Percentiles rank a stretch among this genome's conserved stretches.
Evolutionary conservation across 1,140 invertebrate genomes (phyloP).

Genomic region (Heliconius himera): DNA sequence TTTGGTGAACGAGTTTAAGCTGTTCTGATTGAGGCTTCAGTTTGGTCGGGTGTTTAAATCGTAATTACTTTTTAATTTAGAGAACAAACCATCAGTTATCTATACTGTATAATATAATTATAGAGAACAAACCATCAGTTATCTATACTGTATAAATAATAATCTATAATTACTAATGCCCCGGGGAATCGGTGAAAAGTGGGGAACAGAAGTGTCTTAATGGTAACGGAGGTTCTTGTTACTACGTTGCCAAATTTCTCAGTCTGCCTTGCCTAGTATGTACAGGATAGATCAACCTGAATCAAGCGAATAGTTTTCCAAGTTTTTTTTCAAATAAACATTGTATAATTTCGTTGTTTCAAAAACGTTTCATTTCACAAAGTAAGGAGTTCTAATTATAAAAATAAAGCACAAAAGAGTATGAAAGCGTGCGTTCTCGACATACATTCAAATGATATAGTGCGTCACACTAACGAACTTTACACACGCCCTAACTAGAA

Average conservation of each 20-base stretch:
- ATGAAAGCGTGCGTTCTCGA: slow-evolving; percentile 31
- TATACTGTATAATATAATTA: too few species aligned
- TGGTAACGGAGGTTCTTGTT: too few species aligned
- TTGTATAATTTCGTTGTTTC: neutral
- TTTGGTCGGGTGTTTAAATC: neutral
- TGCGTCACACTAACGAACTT: slow-evolving; percentile 29
- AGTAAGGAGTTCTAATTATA: slow-evolving; percentile 23
- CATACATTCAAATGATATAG: slow-evolving; percentile 30
- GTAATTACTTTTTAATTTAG: neutral
- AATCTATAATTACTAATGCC: too few species aligned
- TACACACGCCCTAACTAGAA: slow-evolving; percentile 25
- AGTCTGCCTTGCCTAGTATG: too few species aligned
- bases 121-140: too few species aligned
- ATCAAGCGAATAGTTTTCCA: too few species aligned
- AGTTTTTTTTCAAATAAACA: neutral
- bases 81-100: too few species aligned
- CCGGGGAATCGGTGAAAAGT: too few species aligned
- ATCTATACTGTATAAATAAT: too few species aligned
- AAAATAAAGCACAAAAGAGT: slow-evolving; percentile 31
- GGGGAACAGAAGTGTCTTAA: too few species aligned
- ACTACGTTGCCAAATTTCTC: too few species aligned
- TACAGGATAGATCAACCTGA: too few species aligned
- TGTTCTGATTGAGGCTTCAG: slow-evolving; percentile 3
- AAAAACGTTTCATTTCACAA: neutral
- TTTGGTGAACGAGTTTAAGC: neutral